A percentile compares a stretch with the other conserved stretches of the same genome.
phyloP scores from a whole-genome alignment of 2,113 vertebrate species.

The Mugil cephalus region DNA sequence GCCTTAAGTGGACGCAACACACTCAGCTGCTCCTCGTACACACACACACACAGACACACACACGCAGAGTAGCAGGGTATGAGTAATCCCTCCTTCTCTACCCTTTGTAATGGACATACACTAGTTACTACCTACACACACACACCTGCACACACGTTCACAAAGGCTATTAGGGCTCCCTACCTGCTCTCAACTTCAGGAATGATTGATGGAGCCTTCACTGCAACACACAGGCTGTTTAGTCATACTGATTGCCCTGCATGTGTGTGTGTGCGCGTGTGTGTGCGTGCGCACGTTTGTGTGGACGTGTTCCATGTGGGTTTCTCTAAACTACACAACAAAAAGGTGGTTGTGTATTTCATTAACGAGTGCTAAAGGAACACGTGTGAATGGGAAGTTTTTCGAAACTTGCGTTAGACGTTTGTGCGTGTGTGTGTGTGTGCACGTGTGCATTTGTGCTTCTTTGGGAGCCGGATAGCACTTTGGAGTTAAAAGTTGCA shows the following conservation, averaged over 20 bases:
- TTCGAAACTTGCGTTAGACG: not conserved
- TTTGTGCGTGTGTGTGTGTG: not conserved
- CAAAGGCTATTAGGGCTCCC: slow-evolving; percentile 57
- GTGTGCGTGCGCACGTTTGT: slow-evolving; percentile 4
- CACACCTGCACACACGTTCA: slow-evolving; percentile 20
- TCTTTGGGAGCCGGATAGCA: slow-evolving; percentile 24
- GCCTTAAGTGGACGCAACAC: slow-evolving; percentile 9
- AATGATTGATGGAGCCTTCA: slow-evolving; percentile 72
- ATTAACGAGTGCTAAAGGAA: not conserved
- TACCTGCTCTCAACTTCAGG: slow-evolving; percentile 53
- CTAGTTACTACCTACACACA: slow-evolving; percentile 19
- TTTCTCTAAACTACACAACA: slow-evolving; percentile 13
- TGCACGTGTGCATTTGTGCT: slow-evolving; percentile 11
- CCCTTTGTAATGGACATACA: slow-evolving; percentile 19
- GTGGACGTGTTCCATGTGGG: slow-evolving; percentile 13
- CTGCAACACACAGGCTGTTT: slow-evolving; percentile 60
- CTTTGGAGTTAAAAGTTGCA: slow-evolving; percentile 24
- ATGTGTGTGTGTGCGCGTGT: slow-evolving; percentile 24
- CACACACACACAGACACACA: not conserved
- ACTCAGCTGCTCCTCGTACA: not conserved
- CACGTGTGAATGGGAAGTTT: not conserved
- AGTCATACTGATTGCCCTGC: slow-evolving; percentile 63
- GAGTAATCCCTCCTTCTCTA: slow-evolving; percentile 34
- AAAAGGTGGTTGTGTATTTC: not conserved
- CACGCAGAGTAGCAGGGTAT: slow-evolving; percentile 5